phyloP scores from a whole-genome alignment of 2,888 invertebrate species.

The Acanthococcus lagerstroemiae region DNA sequence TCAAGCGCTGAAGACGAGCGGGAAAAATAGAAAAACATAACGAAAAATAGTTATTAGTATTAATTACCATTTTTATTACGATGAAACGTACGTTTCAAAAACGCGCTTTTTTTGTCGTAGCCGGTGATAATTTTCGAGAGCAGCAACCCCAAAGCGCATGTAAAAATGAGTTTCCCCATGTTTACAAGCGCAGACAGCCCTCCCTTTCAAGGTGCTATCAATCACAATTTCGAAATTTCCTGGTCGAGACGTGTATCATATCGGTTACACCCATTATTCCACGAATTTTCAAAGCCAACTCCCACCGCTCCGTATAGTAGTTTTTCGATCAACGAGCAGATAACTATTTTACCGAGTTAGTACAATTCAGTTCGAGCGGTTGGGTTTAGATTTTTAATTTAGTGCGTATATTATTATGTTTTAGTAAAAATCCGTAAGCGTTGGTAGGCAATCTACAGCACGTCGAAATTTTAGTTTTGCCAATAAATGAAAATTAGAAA shows the following conservation, averaged over 20 bases:
- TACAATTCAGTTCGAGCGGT: too few species aligned
- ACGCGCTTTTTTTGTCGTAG: slow-evolving; percentile 11
- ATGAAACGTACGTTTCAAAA: slow-evolving; percentile 10
- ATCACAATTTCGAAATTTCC: slow-evolving; percentile 24
- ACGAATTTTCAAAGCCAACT: slow-evolving; percentile 8
- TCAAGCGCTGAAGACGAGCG: too few species aligned
- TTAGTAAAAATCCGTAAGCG: too few species aligned
- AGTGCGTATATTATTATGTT: too few species aligned
- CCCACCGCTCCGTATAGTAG: neutral
- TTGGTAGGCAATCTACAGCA: too few species aligned
- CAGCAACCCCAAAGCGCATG: slow-evolving; percentile 2
- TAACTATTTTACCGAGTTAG: too few species aligned
- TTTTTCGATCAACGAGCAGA: too few species aligned
- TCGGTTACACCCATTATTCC: slow-evolving; percentile 20
- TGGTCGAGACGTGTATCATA: slow-evolving; percentile 24
- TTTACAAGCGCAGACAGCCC: neutral
- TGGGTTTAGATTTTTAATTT: too few species aligned
- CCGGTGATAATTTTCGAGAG: slow-evolving; percentile 6
- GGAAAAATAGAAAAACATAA: too few species aligned
- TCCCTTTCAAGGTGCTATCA: slow-evolving; percentile 17
- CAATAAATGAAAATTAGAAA: too few species aligned
- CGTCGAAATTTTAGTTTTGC: too few species aligned
- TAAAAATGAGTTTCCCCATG: neutral
- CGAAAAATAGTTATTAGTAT: too few species aligned
- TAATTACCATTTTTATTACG: neutral